Evolutionary conservation across 2,888 invertebrate species (phyloP).

Genomic region (Platycnemis pennipes): DNA sequence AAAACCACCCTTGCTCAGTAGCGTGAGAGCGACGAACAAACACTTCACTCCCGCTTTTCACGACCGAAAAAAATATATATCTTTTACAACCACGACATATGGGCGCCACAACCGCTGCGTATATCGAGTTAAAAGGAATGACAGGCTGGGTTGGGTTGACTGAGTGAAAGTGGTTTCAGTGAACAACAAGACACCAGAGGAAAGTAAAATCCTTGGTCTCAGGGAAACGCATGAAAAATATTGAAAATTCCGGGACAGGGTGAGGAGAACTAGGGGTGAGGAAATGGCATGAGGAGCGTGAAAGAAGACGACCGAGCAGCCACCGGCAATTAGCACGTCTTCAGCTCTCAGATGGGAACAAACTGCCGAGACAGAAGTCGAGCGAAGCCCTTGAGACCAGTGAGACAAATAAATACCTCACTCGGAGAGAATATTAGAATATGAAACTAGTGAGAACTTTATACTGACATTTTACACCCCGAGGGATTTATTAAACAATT

Average conservation of each 20-base stretch:
- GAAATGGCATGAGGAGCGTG: background rate
- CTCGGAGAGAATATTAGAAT: background rate
- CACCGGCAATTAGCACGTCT: background rate
- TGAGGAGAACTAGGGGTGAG: background rate
- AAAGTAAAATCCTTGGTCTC: background rate
- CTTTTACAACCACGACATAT: background rate
- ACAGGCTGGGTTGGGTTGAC: background rate
- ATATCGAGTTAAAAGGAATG: background rate
- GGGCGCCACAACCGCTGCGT: background rate
- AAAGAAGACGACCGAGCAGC: background rate
- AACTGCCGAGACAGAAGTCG: background rate
- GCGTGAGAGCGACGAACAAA: background rate
- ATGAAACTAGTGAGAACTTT: too few relatives aligned
- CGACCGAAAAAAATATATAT: background rate
- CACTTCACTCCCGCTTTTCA: background rate
- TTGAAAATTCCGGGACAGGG: background rate
- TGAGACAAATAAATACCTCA: background rate
- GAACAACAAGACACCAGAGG: background rate
- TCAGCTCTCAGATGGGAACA: background rate
- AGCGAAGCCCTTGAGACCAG: background rate
- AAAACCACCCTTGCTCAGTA: too few relatives aligned
- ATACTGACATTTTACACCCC: too few relatives aligned
- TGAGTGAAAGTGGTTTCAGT: conserved; percentile 5
- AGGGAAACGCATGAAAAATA: background rate
- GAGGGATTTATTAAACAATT: too few relatives aligned